These are phyloP conservation scores for Standfussiana lucernea DNA, from an alignment of 2,888 invertebrate genomes.

Conservation along the genomic window DNA sequence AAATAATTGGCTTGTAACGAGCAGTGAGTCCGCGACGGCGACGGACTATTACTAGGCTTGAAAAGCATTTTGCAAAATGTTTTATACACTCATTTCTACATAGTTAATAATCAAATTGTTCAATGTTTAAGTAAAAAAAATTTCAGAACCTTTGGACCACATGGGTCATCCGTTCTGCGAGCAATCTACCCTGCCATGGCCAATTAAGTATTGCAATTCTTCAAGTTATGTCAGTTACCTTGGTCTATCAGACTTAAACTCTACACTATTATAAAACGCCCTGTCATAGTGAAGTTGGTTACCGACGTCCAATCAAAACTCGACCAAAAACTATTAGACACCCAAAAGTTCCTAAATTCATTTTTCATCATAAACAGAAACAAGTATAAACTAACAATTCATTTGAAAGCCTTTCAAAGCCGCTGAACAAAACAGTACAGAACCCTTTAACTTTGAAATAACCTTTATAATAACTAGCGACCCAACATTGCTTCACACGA, in stretches of 20 bases:
- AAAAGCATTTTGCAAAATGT: no score
- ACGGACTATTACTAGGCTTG: no score
- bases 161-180: no score
- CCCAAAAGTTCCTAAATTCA: constrained; percentile 45
- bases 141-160: no score
- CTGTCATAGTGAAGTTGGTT: neutral
- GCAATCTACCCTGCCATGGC: no score
- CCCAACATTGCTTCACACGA: no score
- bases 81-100: no score
- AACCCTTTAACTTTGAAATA: constrained; percentile 39
- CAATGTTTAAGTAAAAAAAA: no score
- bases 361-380: constrained; percentile 48
- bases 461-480: neutral
- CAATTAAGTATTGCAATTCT: neutral
- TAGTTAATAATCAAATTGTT: no score
- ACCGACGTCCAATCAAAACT: constrained; percentile 12
- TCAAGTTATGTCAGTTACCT: neutral
- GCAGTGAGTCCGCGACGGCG: no score
- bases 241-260: neutral
- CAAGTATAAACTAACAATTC: constrained; percentile 24
- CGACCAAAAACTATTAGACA: constrained; percentile 7
- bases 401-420: constrained; percentile 50
- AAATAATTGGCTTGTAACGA: no score
- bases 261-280: neutral
- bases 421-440: constrained; percentile 7